Evolutionary conservation across 2,797 vertebrate species (phyloP), one percentile per base, ranked within the genome.

Genomic region (Antennarius maculatus): DNA sequence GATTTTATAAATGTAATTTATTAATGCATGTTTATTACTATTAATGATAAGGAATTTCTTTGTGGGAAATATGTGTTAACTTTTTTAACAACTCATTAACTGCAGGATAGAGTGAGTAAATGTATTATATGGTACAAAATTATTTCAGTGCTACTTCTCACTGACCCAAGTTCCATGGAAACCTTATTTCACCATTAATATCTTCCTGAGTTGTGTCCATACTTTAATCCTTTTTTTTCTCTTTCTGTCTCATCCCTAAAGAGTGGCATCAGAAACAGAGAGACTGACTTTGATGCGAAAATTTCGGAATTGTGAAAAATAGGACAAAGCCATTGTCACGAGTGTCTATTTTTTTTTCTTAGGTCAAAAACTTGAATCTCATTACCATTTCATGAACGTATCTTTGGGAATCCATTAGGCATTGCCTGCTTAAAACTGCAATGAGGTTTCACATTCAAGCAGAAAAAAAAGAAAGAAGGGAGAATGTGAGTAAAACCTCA

Each of bases 371-470:
- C 81, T 73, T 81, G 87, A 89, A 91, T 89, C 81, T 87, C 81
- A 88, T 87, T 88, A 87, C 80, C 87, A 89, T 88, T 73, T 85
- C 83, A 88, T 88, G 87, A 89, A 89, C 88, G 88, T 43, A 53
- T 86, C 76, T 85, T 84, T 85, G 68, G 57, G 74, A 86, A 90
- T 84, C 81, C 81, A 87, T 90, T 85, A 84, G 73, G 73, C 80
- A 54, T 84, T 88, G 82, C 73, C 51, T 82, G 72, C 77, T 76
- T 81, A 68, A 79, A 84, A 86, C 76, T 76, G 82, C 79, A 83
- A 87, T 86, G 73, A 70, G 70, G 86, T 85, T 83, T 87, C 69
- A 82, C 13, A 82, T 71, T 85, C 51, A 63, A 66, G 54, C 69
- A 76, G 66, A 80, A 77, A 68, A 31, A 62, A 68, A 73, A 76